Evolutionary conservation across 2,888 invertebrate genomes (phyloP).

Genomic region (Drosophila histrio): DNA sequence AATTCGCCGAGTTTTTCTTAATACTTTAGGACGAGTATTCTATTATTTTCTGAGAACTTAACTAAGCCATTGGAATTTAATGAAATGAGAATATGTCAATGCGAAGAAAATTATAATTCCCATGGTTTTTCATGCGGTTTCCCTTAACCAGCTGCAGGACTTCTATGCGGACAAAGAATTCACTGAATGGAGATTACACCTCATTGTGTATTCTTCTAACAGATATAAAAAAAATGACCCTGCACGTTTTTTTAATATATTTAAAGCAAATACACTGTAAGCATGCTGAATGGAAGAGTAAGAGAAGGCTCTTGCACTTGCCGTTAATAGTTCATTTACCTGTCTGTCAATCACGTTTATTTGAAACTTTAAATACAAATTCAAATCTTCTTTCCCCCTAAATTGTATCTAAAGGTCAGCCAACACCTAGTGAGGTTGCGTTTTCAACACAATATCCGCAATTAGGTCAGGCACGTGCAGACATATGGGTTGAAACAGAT

Average conservation of each 20-base stretch:
- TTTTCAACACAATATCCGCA: neutral
- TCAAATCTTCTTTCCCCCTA: neutral
- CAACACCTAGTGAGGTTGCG: neutral
- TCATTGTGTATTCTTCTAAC: neutral
- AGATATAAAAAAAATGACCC: no score
- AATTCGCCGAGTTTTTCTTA: neutral
- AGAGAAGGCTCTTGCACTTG: no score
- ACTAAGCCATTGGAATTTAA: neutral
- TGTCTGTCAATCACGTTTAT: no score
- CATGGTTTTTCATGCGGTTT: neutral
- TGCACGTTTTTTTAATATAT: no score
- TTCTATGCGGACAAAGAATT: neutral
- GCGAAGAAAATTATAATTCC: constrained; percentile 6
- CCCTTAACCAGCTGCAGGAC: neutral
- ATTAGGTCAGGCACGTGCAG: constrained; percentile 7
- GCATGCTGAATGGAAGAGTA: no score
- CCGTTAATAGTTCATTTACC: no score
- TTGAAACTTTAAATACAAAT: no score
- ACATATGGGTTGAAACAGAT: constrained; percentile 6
- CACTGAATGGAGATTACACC: neutral
- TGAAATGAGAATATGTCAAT: neutral
- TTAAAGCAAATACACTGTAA: no score
- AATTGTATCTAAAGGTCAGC: neutral
- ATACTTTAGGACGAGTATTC: neutral
- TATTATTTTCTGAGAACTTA: no score